These are phyloP conservation scores for Sarcophaga rosellei DNA, from an alignment of 2,888 invertebrate genomes.

Conservation along the genomic window DNA sequence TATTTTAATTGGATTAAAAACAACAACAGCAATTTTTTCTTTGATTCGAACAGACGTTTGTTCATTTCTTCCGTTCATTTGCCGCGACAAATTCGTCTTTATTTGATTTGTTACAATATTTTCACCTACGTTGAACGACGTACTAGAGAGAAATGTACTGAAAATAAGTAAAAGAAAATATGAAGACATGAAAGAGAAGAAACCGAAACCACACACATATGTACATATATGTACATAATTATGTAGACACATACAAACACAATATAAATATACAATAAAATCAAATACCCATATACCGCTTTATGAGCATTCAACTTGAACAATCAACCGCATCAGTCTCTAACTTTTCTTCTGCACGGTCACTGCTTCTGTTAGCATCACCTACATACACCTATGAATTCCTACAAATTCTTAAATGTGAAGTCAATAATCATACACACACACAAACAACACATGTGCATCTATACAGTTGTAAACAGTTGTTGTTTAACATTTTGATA, in stretches of 20 bases:
- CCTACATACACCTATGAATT: background rate
- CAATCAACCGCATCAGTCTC: background rate
- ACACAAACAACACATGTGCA: background rate
- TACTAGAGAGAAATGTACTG: background rate
- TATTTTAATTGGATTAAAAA: background rate
- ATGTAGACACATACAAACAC: no score
- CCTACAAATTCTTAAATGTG: conserved; percentile 37
- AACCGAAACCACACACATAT: background rate
- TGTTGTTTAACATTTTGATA: conserved; percentile 61
- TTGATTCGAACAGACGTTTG: conserved; percentile 10
- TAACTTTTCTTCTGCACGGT: background rate
- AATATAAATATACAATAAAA: background rate
- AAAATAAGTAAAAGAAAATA: conserved; percentile 26
- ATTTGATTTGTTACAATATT: conserved; percentile 64
- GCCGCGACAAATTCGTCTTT: conserved; percentile 63
- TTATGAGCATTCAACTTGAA: background rate
- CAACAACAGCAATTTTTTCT: background rate
- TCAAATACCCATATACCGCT: background rate
- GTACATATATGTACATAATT: no score
- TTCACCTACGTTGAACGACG: conserved; percentile 20
- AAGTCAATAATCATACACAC: background rate
- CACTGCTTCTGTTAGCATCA: background rate
- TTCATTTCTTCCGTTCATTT: conserved; percentile 54
- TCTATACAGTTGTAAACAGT: conserved; percentile 23
- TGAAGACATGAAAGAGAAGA: conserved; percentile 21